Evolutionary conservation across 2,797 vertebrate species (phyloP), one percentile per base, ranked within the genome.

Genomic region (Momotus momota): DNA sequence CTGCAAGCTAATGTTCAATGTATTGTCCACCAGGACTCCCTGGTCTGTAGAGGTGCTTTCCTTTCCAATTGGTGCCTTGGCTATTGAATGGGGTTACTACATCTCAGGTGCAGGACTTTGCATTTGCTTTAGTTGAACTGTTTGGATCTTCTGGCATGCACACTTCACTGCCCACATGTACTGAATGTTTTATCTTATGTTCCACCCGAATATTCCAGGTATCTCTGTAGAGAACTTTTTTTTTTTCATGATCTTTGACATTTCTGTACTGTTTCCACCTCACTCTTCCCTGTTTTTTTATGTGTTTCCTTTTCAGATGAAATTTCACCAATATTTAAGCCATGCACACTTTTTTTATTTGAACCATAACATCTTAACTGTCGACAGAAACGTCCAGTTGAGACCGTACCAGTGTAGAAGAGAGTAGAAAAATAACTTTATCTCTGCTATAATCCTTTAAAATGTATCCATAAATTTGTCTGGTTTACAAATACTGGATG

Each of bases 1-100:
- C n/a, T 75, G 43, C 73, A 40, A 52, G 10, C n/a, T 51, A 4
- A 22, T 20, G 5, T 81, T 49, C 22, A 49, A 0, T 0, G 0
- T 27, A 23, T 35, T 52, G 55, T 49, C 65, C 51, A 52, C 31
- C 17, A 12, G 40, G 23, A 27, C 3, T 2, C 2, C 14, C 14
- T 0, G 2, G 29, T 52, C 64, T 55, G 23, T 2, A 55, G 52
- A 71, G 33, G n/a, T 45, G 41, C 20, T 81, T 70, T 67, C 14
- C 64, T 77, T 75, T 58, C 23, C 33, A 5, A 0, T 2, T 74
- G 61, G 8, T 61, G 41, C 31, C 57, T 45, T 16, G 48, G 27
- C 62, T 85, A 29, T 29, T 77, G 33, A 27, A 41, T 57, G 52
- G 52, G 52, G n/a, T 91, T 65, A 16, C 17, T 46, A 22, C 35